Base-by-base conservation (phyloP, 1,140 invertebrate genomes). In the Notospermus geniculatus region DNA sequence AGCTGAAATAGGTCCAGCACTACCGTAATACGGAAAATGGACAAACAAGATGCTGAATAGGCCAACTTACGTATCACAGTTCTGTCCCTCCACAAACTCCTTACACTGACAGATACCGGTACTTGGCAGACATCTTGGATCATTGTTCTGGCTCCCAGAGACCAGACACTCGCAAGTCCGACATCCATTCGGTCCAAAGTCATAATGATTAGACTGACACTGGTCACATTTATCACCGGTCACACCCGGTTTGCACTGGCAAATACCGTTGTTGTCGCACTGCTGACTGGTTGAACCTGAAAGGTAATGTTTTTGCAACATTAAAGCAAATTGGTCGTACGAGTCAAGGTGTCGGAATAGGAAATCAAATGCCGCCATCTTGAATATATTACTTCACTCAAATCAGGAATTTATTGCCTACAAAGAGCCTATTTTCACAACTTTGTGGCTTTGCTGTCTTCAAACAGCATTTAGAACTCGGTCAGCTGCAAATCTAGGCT, bases 81-180 rank as follows among this genome's bases (percentile, higher is more conserved):
- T 88, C 53, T 87, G 86, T 5, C 95, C 95, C 13, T 86, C 82
- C 1, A 90, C 91, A 79, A 93, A 90, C 70, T 93, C 89, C 84
- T 95, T 95, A 82, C 94, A 98, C n/a, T 85, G 86, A 81, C 95
- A 98, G 60, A 88, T 86, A n/a, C 94, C 94, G 61, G 83, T 84
- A 0, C 85, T 54, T 86, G 84, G 22, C 84, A 81, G 88, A 77
- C 97, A 98, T 15, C 84, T 86, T 0, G 93, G 90, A 4, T 82
- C 78, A 75, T 97, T 97, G n/a, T 84, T 82, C n/a, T 86, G 82
- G 36, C 92, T 95, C 1, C 96, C 96, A 0, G 88, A 86, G n/a
- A 85, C 81, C 62, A 87, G 87, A 77, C 96, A 98, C 2, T 89
- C 89, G 76, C 96, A 98, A 0, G 87, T 87, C 83, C 75, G 77